Percentiles rank a stretch among this genome's conserved stretches.
phyloP scores from a whole-genome alignment of 2,797 vertebrate species.

The Pseudopleuronectes americanus region DNA sequence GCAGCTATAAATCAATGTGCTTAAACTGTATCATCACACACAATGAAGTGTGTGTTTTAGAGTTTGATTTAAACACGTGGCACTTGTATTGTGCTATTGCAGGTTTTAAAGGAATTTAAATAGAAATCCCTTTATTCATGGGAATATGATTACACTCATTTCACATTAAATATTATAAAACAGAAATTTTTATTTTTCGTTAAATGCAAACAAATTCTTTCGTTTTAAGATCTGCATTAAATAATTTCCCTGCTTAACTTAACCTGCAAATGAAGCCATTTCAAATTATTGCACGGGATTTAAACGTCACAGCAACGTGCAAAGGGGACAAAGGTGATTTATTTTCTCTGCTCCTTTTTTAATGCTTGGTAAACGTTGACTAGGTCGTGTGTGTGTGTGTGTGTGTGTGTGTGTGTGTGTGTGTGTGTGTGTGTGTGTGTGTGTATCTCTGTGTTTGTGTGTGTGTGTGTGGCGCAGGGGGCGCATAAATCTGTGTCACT shows the following conservation, averaged over 20 bases:
- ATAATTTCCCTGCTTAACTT: neutral
- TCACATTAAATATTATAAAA: neutral
- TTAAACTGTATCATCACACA: constrained; percentile 20
- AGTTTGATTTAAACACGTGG: constrained; percentile 31
- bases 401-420: constrained; percentile 11
- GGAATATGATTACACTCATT: neutral
- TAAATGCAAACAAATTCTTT: neutral
- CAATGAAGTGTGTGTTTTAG: constrained; percentile 1
- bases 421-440: constrained; percentile 14
- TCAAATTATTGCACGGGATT: constrained; percentile 8
- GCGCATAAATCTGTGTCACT: constrained; percentile 68
- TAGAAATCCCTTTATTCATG: neutral
- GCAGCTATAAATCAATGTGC: constrained; percentile 41
- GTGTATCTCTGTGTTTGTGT: constrained; percentile 1
- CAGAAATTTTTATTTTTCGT: constrained; percentile 5
- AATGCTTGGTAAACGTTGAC: constrained; percentile 48
- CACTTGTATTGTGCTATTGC: neutral
- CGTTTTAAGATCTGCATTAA: neutral
- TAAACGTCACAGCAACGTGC: constrained; percentile 11
- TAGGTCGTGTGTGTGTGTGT: constrained; percentile 5
- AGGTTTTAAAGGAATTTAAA: constrained; percentile 2
- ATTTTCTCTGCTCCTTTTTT: neutral
- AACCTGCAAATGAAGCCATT: constrained; percentile 12
- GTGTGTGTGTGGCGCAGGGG: constrained; percentile 8
- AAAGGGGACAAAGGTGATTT: constrained; percentile 1